Conservation (phyloP, 2,888 invertebrate genomes). For the Onthophagus sagittarius region DNA sequence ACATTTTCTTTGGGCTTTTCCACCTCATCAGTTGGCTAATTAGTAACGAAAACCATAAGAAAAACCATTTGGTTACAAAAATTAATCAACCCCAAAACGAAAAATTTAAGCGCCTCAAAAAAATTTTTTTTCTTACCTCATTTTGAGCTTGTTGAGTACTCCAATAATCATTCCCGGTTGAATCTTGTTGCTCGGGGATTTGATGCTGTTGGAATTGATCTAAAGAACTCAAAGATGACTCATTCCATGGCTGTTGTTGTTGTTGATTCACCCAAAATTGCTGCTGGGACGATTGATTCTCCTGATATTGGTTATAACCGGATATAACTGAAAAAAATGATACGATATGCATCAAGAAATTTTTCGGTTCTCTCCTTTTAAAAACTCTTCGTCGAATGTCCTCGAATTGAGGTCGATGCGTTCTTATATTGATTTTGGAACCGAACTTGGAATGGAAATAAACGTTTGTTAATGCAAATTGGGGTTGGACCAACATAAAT, state of each 20-base stretch:
- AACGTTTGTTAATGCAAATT: no score
- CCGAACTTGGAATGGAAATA: no score
- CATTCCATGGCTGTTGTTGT: slow-evolving; percentile 32
- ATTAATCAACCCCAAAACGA: slow-evolving; percentile 4
- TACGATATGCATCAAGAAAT: not conserved
- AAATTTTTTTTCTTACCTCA: slow-evolving; percentile 40
- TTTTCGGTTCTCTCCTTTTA: not conserved
- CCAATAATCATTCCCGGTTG: slow-evolving; percentile 40
- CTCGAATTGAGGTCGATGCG: slow-evolving; percentile 16
- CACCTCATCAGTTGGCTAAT: slow-evolving; percentile 44
- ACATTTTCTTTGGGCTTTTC: slow-evolving; percentile 45
- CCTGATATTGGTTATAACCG: slow-evolving; percentile 35
- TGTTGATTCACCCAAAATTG: slow-evolving; percentile 38
- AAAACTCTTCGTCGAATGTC: not conserved
- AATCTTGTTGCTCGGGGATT: slow-evolving; percentile 31
- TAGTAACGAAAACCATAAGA: slow-evolving; percentile 18
- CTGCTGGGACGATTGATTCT: slow-evolving; percentile 22
- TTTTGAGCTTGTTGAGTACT: slow-evolving; percentile 36
- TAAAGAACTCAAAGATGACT: slow-evolving; percentile 33
- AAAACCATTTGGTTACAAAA: slow-evolving; percentile 21
- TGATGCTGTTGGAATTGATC: slow-evolving; percentile 35
- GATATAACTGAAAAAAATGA: slow-evolving; percentile 42
- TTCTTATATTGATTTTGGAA: not conserved
- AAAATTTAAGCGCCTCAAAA: slow-evolving; percentile 7
- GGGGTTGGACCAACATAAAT: no score